Evolutionary conservation across 2,888 invertebrate genomes (phyloP).

Genomic region (Oligia strigilis): DNA sequence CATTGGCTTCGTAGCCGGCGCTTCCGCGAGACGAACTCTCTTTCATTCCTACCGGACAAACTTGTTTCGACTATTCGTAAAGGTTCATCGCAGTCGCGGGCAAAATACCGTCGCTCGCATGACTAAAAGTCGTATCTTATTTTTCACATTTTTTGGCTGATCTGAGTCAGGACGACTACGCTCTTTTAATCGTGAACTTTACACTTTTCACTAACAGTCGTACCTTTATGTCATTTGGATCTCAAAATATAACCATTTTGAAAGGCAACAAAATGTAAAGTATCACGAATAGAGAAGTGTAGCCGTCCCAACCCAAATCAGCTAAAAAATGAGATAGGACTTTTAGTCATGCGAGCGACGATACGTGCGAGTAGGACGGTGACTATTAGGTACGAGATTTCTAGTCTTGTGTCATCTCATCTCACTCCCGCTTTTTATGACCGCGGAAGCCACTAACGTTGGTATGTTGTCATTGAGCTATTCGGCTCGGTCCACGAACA

Average conservation of each 20-base stretch:
- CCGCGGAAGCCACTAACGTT: neutral
- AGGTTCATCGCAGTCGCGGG: neutral
- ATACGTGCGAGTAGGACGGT: neutral
- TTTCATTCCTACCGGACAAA: constrained; percentile 66
- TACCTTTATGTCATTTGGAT: no score
- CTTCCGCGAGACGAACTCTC: constrained; percentile 73
- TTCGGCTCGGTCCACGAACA: neutral
- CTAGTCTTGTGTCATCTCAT: neutral
- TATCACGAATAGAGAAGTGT: no score
- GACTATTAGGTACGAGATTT: neutral
- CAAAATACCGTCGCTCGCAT: neutral
- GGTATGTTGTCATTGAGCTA: neutral
- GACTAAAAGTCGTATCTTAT: no score
- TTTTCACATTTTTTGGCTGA: no score
- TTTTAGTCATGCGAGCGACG: no score
- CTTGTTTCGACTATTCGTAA: neutral
- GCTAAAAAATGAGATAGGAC: no score
- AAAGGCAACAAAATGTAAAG: no score
- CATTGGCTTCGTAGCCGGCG: constrained; percentile 86
- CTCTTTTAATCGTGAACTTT: no score
- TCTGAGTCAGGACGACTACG: no score
- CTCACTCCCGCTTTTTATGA: neutral
- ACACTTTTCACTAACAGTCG: no score
- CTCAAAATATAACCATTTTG: no score
- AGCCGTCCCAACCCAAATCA: no score